Base-by-base conservation (phyloP, 2,888 invertebrate genomes). In the Xestia sexstrigata region DNA sequence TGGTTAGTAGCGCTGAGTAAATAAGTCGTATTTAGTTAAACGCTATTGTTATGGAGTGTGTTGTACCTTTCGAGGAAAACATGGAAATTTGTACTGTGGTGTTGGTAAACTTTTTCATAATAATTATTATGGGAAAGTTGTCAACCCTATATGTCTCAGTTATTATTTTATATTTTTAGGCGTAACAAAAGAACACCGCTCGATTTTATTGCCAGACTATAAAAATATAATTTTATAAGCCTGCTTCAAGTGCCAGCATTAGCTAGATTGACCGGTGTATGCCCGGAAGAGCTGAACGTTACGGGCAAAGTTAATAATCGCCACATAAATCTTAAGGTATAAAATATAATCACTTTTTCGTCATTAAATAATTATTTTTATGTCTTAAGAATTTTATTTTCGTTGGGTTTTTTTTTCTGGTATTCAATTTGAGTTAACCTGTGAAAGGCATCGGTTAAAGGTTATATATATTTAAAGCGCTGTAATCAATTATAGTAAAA, bases 141-240 rank as follows among this genome's bases (percentile, higher is more conserved):
- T n/a, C 74, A 85, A 66, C 85, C 85, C 87, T 87, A 76, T 1
- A 45, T 15, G 2, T 23, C 73, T 35, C 30, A 52, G 67, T 76
- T 75, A 83, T 85, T 81, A 80, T 87, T 87, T 87, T 79, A 80
- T 87, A 83, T 78, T 87, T 87, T 84, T 67, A 86, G 70, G 71
- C 79, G 66, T 85, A 84, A 87, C 87, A 87, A 88, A 87, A 76
- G 82, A 87, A 79, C 63, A 70, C 78, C 76, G 87, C 83, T 75
- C 76, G 65, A 69, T 85, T 87, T 87, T 87, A 87, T 85, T 88
- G 85, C 74, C 68, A 5, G 67, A 66, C 79, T 68, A 88, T 87
- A 88, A 88, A 85, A 86, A 74, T 62, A 47, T 76, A 84, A 83
- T 88, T 86, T 87, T 82, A 85, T 83, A 87, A 79, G 77, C 49